A percentile compares a stretch with the other conserved stretches of the same genome.
These are phyloP conservation scores for Sterna hirundo DNA, from an alignment of 2,113 vertebrate genomes.

Conservation along the genomic window DNA sequence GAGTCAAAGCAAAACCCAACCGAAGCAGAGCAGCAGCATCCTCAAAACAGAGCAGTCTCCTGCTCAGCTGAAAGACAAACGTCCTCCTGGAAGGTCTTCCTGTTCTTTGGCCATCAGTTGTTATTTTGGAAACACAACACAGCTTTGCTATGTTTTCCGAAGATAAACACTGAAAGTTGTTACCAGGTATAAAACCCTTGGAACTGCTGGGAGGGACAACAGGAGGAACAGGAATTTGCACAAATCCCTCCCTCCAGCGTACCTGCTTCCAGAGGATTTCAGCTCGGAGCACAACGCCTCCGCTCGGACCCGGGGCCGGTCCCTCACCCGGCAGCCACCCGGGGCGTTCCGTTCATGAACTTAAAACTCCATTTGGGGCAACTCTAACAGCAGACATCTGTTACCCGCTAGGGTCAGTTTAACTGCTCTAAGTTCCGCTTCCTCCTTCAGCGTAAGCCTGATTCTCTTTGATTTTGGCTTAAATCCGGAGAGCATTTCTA, in stretches of 20 bases:
- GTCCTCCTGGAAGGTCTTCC: background rate
- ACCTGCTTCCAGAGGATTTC: background rate
- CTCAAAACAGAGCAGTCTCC: background rate
- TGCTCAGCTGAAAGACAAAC: background rate
- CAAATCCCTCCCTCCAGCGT: background rate
- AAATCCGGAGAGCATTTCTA: background rate
- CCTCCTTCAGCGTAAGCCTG: background rate
- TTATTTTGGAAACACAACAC: background rate
- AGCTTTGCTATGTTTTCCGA: background rate
- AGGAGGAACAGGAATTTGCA: background rate
- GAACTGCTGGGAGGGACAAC: background rate
- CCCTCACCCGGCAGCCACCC: background rate
- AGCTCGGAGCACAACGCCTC: background rate
- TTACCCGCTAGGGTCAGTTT: fast-evolving
- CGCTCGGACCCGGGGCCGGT: background rate
- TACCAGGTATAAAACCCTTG: background rate
- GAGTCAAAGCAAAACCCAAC: background rate
- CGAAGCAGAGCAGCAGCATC: background rate
- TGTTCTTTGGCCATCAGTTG: background rate
- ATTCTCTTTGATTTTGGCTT: background rate
- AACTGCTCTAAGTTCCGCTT: background rate
- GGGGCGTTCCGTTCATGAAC: background rate
- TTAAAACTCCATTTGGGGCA: background rate
- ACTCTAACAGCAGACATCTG: background rate
- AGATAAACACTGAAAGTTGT: background rate